Base-by-base conservation (phyloP, 2,888 invertebrate genomes). In the Sesia bembeciformis region DNA sequence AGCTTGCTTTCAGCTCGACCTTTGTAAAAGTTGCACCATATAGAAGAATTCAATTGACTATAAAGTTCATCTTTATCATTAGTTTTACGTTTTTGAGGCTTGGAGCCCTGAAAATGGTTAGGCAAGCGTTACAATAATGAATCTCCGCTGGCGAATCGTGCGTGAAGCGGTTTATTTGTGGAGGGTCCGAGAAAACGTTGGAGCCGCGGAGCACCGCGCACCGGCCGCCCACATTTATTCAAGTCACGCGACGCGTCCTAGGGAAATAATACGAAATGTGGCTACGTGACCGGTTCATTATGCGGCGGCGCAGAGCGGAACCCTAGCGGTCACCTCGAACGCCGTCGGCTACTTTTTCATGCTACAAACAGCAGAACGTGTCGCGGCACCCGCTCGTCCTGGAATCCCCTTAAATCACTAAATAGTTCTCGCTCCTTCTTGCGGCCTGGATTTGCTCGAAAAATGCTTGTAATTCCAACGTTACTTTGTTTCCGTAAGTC, bases 241-340 rank as follows among this genome's bases (percentile, higher is more conserved):
- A 73, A 75, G 89, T 88, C 88, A 87, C 89, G 88, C 78, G 86
- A 81, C 74, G 75, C 81, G 85, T 85, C 88, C 87, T 81, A 82
- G 82, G 82, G 85, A 89, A 89, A 90, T 90, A 90, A 90, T 89
- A 88, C 87, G 89, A 87, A 90, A 90, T 90, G 88, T 83, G 84
- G 77, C 81, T 86, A 90, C 90, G 90, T 90, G 90, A 89, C 88
- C 84, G 77, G 87, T 84, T 87, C 88, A 85, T 86, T 88, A 84
- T 86, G 86, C 82, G 82, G 82, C 80, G 75, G 69, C 78, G 77
- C 76, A 78, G 75, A 75, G 68, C 67, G 65, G 64, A 64, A 72
- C 74, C 71, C 42, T 73, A 23, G 23, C 76, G 78, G 80, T 75
- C 78, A 76, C 77, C 74, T 71, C 64, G 59, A 65, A 64, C 63